These are phyloP conservation scores for Penaeus indicus DNA, from an alignment of 1,140 invertebrate genomes.

Conservation along the genomic window DNA sequence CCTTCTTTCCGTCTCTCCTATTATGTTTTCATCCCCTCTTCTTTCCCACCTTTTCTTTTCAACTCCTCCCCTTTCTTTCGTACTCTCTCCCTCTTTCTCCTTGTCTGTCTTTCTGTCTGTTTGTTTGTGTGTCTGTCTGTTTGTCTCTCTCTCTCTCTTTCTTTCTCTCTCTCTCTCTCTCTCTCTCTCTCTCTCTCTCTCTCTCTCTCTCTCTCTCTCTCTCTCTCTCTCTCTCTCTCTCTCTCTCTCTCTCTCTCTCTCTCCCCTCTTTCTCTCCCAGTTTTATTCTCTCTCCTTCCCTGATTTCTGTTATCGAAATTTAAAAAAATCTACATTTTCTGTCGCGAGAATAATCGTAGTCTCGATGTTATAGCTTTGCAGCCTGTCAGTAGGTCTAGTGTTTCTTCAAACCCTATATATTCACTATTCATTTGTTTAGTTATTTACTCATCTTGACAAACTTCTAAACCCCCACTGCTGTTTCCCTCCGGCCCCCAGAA, in stretches of 20 bases:
- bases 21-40: too few species aligned
- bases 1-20: too few species aligned
- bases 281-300: too few species aligned
- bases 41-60: not conserved
- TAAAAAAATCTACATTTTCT: too few species aligned
- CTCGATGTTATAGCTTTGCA: too few species aligned
- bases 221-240: not conserved
- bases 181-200: not conserved
- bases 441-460: not conserved
- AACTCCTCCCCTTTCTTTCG: not conserved
- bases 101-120: not conserved
- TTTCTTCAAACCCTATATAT: too few species aligned
- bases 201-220: not conserved
- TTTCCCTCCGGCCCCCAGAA: constrained; percentile 6
- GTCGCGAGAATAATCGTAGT: too few species aligned
- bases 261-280: too few species aligned
- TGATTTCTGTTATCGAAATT: too few species aligned
- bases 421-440: too few species aligned
- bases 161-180: not conserved
- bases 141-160: not conserved
- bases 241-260: not conserved
- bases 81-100: not conserved
- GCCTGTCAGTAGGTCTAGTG: too few species aligned
- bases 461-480: not conserved
- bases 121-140: not conserved